These are phyloP conservation scores for Lepus townsendii DNA, from an alignment of 2,797 vertebrate genomes.

Conservation along the genomic window DNA sequence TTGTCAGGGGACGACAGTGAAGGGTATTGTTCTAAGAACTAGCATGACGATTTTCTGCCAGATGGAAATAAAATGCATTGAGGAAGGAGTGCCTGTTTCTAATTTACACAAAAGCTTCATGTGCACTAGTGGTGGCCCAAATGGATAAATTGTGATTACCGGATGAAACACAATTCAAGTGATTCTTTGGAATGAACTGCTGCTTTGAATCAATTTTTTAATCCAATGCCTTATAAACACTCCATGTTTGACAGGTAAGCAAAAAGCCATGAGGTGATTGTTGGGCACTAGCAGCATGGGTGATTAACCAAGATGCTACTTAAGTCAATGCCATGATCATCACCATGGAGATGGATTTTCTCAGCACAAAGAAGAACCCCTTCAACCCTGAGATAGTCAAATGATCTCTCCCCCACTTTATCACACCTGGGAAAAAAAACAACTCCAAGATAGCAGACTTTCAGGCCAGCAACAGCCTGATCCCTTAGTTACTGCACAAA, in stretches of 20 bases:
- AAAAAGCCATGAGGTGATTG: constrained; percentile 3
- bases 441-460: neutral
- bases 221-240: neutral
- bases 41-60: constrained; percentile 17
- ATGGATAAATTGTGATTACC: neutral
- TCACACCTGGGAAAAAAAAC: neutral
- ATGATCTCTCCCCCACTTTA: neutral
- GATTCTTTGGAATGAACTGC: constrained; percentile 22
- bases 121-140: neutral
- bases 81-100: neutral
- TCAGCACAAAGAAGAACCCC: neutral
- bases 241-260: constrained; percentile 24
- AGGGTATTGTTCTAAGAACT: neutral
- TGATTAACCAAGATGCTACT: neutral
- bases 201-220: constrained; percentile 60
- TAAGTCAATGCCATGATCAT: neutral
- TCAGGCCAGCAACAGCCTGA: neutral
- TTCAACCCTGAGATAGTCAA: neutral
- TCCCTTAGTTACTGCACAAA: neutral
- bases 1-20: neutral
- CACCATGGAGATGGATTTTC: neutral
- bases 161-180: neutral
- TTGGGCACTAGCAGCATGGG: neutral
- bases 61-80: neutral
- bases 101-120: constrained; percentile 13